phyloP scores from a whole-genome alignment of 2,113 vertebrate genomes.

The Rousettus leschenaultii region DNA sequence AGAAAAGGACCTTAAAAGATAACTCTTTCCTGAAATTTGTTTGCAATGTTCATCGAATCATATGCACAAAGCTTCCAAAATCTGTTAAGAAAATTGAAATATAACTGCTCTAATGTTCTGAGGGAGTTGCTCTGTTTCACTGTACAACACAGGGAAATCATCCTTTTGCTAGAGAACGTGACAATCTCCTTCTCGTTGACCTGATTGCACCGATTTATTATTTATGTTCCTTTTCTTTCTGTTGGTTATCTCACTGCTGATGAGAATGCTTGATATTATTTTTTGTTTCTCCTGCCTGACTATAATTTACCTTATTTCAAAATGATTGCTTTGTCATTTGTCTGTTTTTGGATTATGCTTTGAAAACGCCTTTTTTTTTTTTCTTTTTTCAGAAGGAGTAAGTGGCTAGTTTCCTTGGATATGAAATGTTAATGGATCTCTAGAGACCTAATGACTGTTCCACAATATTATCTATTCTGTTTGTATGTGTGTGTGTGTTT shows the following conservation, averaged over 20 bases:
- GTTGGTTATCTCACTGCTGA: background rate
- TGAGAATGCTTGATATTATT: background rate
- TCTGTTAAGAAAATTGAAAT: background rate
- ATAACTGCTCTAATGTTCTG: background rate
- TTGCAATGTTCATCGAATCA: background rate
- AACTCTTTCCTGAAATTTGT: background rate
- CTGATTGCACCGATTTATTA: background rate
- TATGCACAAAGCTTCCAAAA: background rate
- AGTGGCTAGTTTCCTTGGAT: background rate
- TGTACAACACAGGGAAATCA: background rate
- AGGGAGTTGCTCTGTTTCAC: background rate
- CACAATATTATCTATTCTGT: background rate
- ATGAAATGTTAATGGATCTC: conserved; percentile 32
- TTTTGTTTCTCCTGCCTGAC: background rate
- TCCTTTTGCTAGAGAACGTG: background rate
- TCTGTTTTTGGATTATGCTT: background rate
- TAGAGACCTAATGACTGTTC: background rate
- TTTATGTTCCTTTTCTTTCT: background rate
- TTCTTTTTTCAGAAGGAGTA: background rate
- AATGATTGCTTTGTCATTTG: conserved; percentile 12
- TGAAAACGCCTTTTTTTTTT: conserved; percentile 19
- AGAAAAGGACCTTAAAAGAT: background rate
- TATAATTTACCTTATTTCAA: background rate
- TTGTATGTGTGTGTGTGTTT: too few relatives aligned
- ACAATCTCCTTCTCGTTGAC: background rate